These are phyloP conservation scores for Catharus ustulatus DNA, from an alignment of 2,797 vertebrate species.

Conservation along the genomic window DNA sequence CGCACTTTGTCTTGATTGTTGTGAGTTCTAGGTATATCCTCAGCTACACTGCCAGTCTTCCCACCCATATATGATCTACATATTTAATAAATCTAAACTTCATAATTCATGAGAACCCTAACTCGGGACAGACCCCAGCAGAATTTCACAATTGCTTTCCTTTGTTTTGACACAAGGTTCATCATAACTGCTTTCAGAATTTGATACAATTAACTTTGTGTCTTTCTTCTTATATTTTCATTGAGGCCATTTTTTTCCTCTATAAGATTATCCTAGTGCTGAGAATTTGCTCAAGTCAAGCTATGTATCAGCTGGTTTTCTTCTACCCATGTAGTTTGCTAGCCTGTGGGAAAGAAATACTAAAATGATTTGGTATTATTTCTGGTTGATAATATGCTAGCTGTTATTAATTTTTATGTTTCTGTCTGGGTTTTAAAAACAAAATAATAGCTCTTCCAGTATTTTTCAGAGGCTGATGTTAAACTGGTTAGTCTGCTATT, in stretches of 20 bases:
- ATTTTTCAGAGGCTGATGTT: neutral
- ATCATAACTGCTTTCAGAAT: neutral
- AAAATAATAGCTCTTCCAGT: neutral
- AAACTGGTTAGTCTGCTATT: neutral
- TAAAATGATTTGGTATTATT: neutral
- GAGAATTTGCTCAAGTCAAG: neutral
- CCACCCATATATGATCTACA: neutral
- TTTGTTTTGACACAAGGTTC: neutral
- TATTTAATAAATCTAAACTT: neutral
- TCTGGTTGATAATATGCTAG: neutral
- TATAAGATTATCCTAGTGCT: neutral
- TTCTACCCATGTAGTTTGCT: neutral
- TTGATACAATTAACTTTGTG: neutral
- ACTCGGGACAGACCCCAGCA: rapidly evolving
- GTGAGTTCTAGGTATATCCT: neutral
- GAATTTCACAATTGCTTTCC: neutral
- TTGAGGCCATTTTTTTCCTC: neutral
- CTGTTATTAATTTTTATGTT: neutral
- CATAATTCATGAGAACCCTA: neutral
- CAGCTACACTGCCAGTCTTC: neutral
- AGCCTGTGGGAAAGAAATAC: neutral
- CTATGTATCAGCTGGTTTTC: neutral
- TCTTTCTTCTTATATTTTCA: neutral
- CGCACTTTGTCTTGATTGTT: neutral
- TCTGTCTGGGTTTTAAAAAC: neutral